Base-by-base conservation (phyloP, 2,113 vertebrate genomes). In the Gymnarchus niloticus region DNA sequence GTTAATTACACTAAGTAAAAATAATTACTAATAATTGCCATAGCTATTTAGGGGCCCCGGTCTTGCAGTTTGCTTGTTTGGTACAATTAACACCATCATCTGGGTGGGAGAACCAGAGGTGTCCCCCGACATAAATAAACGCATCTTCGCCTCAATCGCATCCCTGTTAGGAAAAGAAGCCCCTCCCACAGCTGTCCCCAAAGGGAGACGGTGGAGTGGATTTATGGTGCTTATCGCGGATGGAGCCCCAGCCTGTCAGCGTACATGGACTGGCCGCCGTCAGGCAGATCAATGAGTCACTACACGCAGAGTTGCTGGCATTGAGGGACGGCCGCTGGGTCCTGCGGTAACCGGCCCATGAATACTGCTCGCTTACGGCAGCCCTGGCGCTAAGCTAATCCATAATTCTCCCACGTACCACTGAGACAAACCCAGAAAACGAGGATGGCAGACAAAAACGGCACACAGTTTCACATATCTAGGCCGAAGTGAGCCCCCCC, bases 191-290 rank as follows among this genome's bases (percentile, higher is more conserved):
- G 88, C 81, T 86, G 84, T 87, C 91, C 80, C 80, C 25, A 5
- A 56, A 33, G 51, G 80, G n/a, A 23, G 54, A 51, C 17, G 12
- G 28, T 3, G 9, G 12, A 84, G 46, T 88, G 90, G 91, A 93
- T 94, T 94, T 94, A 94, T 91, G 90, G 91, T 84, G 90, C 90
- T 90, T 91, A 88, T 92, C 91, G 91, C 91, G 91, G 89, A 91
- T 92, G 92, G 93, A 93, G 91, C 89, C 92, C 90, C 87, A 91
- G 90, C 93, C 90, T 88, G 88, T 93, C 91, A 93, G 94, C 93
- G 93, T 92, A 91, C 90, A 90, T 48, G 88, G 92, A 93, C 91
- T 92, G 93, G 92, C 88, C n/a, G n/a, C 91, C 90, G 91, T 93
- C 92, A 88, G 94, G 92, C 87, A 90, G 91, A 91, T 94, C 92